phyloP scores from a whole-genome alignment of 1,140 invertebrate genomes.

The Ridgeia piscesae region DNA sequence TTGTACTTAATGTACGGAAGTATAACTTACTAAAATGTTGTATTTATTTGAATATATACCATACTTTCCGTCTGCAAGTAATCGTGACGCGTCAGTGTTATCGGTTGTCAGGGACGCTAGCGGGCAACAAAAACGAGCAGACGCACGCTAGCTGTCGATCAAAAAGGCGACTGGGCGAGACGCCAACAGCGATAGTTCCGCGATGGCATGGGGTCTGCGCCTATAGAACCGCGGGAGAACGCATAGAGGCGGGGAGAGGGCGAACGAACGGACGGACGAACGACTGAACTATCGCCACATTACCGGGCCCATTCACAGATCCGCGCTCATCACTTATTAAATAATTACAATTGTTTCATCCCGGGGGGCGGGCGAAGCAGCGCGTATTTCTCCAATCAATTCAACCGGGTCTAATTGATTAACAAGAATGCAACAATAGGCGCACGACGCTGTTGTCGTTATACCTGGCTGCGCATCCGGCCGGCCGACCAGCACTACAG shows the following conservation, averaged over 20 bases:
- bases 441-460: background rate
- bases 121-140: background rate
- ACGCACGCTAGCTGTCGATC: background rate
- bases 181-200: background rate
- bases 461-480: slow-evolving; percentile 2
- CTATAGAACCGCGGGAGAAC: background rate
- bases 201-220: background rate
- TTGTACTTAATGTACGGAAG: no score
- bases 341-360: slow-evolving; percentile 2
- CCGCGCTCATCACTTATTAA: slow-evolving; percentile 4
- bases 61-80: no score
- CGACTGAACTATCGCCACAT: no score
- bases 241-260: background rate
- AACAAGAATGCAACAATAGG: slow-evolving; percentile 5
- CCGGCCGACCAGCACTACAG: background rate
- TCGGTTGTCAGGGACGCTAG: background rate
- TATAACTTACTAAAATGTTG: no score
- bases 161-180: background rate
- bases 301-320: background rate
- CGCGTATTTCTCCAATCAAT: slow-evolving; percentile 5
- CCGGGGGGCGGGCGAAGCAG: no score
- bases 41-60: no score
- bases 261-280: background rate
- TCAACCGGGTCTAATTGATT: slow-evolving; percentile 5
- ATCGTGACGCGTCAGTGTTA: background rate